These are phyloP conservation scores for Sesia bembeciformis DNA, from an alignment of 2,888 invertebrate genomes.

Conservation along the genomic window DNA sequence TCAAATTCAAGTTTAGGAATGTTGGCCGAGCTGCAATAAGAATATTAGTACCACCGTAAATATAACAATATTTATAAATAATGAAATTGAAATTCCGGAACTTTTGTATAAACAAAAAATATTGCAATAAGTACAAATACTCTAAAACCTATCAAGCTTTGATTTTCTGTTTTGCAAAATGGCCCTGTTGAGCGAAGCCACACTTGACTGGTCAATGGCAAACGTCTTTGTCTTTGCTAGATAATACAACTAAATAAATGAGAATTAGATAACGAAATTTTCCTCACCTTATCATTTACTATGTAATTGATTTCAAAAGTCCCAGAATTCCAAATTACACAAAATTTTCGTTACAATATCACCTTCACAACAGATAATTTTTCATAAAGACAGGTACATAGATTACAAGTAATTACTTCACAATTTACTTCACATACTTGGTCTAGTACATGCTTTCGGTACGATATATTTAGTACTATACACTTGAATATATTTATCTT, in stretches of 20 bases:
- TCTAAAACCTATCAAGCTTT: too few relatives aligned
- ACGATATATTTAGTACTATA: conserved; percentile 29
- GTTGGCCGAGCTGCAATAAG: conserved; percentile 96
- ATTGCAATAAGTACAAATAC: background rate
- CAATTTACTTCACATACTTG: background rate
- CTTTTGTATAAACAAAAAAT: background rate
- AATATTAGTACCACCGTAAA: conserved; percentile 42
- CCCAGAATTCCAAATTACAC: background rate
- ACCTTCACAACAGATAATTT: conserved; percentile 8
- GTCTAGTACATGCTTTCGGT: conserved; percentile 31
- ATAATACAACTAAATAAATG: too few relatives aligned
- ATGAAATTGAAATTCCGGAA: background rate
- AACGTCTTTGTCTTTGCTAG: too few relatives aligned
- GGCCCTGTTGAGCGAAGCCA: too few relatives aligned
- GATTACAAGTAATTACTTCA: background rate
- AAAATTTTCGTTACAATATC: background rate
- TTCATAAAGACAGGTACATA: background rate
- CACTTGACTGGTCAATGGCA: too few relatives aligned
- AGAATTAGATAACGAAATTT: too few relatives aligned
- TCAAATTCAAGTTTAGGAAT: conserved; percentile 97
- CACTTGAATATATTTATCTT: conserved; percentile 14
- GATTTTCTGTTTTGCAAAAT: too few relatives aligned
- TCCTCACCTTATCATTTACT: too few relatives aligned
- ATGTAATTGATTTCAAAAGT: background rate
- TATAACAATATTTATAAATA: conserved; percentile 10